Percentiles rank a stretch among this genome's conserved stretches.
phyloP scores from a whole-genome alignment of 2,797 vertebrate genomes.

The Malurus leucopterus region DNA sequence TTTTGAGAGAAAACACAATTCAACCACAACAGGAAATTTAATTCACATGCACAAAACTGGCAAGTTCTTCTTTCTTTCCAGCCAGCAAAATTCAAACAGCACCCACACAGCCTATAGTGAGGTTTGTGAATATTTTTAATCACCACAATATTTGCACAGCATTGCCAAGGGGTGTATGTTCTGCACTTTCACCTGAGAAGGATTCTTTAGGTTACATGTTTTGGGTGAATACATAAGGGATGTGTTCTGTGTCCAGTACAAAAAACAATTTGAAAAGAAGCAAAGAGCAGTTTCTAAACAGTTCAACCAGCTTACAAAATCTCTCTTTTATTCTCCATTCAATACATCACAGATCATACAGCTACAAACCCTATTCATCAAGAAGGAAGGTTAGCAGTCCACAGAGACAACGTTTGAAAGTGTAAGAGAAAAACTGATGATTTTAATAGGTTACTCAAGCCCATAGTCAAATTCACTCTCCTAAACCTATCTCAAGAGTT shows the following conservation, averaged over 20 bases:
- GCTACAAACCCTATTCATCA: not conserved
- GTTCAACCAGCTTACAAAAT: not conserved
- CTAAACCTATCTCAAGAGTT: not conserved
- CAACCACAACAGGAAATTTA: conserved; percentile 13
- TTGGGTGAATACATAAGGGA: not conserved
- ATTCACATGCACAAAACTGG: conserved; percentile 2
- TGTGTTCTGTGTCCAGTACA: conserved; percentile 3
- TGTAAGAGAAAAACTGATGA: not conserved
- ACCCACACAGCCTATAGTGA: not conserved
- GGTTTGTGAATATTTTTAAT: not conserved
- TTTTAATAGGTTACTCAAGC: not conserved
- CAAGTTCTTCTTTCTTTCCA: not conserved
- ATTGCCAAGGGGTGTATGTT: not conserved
- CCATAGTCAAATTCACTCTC: not conserved
- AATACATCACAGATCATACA: not conserved
- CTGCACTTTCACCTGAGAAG: conserved; percentile 9
- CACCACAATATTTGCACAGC: not conserved
- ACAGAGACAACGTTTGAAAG: not conserved
- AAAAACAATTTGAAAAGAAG: conserved; percentile 16
- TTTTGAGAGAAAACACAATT: conserved; percentile 14
- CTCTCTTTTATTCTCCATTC: conserved; percentile 2
- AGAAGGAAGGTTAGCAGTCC: not conserved
- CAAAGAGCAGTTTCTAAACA: conserved; percentile 9
- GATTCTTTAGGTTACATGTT: conserved; percentile 30
- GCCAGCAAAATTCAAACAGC: not conserved